Percentiles rank a stretch among this genome's conserved stretches.
Conservation (phyloP, 1,140 invertebrate genomes). For the Diprion similis region DNA sequence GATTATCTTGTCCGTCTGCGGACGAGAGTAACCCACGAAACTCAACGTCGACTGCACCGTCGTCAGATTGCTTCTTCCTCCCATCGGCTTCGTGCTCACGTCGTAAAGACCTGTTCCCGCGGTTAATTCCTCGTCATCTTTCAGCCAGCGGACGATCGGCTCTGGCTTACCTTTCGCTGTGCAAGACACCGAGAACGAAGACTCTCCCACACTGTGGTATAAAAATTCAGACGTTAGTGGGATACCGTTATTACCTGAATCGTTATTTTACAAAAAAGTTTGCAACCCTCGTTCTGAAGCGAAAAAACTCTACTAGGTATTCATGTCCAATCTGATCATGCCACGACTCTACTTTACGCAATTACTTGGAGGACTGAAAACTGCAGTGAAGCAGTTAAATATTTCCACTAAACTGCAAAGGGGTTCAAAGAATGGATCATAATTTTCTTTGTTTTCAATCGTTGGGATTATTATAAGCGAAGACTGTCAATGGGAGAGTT, state of each 20-base stretch:
- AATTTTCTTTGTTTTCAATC: too few relatives aligned
- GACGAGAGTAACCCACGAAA: conserved; percentile 78
- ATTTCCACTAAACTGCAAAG: too few relatives aligned
- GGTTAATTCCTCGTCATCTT: conserved; percentile 81
- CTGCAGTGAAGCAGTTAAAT: too few relatives aligned
- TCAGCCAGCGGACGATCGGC: conserved; percentile 84
- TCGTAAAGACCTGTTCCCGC: conserved; percentile 80
- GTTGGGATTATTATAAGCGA: too few relatives aligned
- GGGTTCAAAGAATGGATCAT: too few relatives aligned
- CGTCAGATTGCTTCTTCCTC: conserved; percentile 77
- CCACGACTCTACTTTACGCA: too few relatives aligned
- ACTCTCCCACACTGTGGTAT: conserved; percentile 75
- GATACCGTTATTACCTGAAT: background rate
- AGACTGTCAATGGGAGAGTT: too few relatives aligned
- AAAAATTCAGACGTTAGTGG: conserved; percentile 19
- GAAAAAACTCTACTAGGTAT: too few relatives aligned
- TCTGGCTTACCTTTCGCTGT: conserved; percentile 87
- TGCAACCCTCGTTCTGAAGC: too few relatives aligned
- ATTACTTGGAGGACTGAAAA: too few relatives aligned
- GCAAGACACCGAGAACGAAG: conserved; percentile 81
- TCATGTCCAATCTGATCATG: too few relatives aligned
- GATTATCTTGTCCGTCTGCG: conserved; percentile 76
- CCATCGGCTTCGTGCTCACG: conserved; percentile 77
- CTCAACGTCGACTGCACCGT: conserved; percentile 84
- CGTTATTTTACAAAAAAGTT: too few relatives aligned